phyloP scores from a whole-genome alignment of 2,888 invertebrate species.

The Nebria brevicollis region DNA sequence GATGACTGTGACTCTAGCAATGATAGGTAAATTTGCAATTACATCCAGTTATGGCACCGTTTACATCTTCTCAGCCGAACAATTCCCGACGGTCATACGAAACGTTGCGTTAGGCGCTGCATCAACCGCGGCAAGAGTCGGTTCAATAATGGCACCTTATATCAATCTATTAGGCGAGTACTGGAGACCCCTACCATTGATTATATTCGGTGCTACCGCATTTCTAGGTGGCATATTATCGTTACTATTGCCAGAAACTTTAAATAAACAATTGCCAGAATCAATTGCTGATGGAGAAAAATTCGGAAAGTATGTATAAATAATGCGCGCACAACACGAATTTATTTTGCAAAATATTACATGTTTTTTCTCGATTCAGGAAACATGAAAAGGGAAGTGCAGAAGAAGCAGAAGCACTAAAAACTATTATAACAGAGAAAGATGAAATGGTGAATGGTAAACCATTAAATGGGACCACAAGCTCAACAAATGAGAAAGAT shows the following conservation, averaged over 20 bases:
- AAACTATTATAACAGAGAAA: conserved; percentile 21
- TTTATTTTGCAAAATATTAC: background rate
- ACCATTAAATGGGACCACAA: conserved; percentile 21
- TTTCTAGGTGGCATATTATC: conserved; percentile 69
- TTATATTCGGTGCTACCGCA: conserved; percentile 69
- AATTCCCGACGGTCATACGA: conserved; percentile 78
- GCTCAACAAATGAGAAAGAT: background rate
- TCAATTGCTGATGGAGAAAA: conserved; percentile 72
- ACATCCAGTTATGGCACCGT: conserved; percentile 79
- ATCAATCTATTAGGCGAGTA: conserved; percentile 68
- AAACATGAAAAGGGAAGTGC: conserved; percentile 19
- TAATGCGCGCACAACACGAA: background rate
- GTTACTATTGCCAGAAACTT: conserved; percentile 73
- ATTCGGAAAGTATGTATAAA: conserved; percentile 67
- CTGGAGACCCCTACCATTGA: conserved; percentile 69
- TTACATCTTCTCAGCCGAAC: conserved; percentile 79
- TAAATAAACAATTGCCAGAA: conserved; percentile 73
- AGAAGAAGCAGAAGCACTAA: conserved; percentile 39
- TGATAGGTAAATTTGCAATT: conserved; percentile 78
- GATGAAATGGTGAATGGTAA: conserved; percentile 19
- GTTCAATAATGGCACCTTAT: conserved; percentile 71
- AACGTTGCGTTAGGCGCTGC: conserved; percentile 73
- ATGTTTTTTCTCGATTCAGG: conserved; percentile 13
- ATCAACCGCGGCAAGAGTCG: conserved; percentile 71
- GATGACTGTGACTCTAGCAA: conserved; percentile 70